Evolutionary conservation across 2,888 invertebrate species (phyloP).

Genomic region (Bombylius discolor): DNA sequence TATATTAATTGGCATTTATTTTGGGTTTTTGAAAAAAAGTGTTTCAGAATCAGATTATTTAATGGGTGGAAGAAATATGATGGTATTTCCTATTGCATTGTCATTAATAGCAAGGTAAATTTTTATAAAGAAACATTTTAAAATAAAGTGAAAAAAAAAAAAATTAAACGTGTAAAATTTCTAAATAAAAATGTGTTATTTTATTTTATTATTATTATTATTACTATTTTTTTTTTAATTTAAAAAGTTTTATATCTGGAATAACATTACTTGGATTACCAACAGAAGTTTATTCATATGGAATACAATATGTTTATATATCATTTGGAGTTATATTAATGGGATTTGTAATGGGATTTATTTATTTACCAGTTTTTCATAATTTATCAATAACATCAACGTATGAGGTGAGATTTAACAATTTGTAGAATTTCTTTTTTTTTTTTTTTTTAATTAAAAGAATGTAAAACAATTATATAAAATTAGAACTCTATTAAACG

Average conservation of each 20-base stretch:
- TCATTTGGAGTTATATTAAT: conserved; percentile 49
- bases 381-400: conserved; percentile 61
- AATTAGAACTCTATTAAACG: too few species aligned
- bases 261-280: conserved; percentile 67
- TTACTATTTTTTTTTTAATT: too few species aligned
- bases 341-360: conserved; percentile 50
- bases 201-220: conserved; percentile 9
- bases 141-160: background rate
- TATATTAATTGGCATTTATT: conserved; percentile 63
- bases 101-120: conserved; percentile 65
- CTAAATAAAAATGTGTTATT: background rate
- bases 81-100: conserved; percentile 62
- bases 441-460: background rate
- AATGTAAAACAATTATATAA: too few species aligned
- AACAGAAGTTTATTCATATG: conserved; percentile 69
- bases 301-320: conserved; percentile 61
- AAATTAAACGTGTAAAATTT: background rate
- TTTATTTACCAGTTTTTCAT: conserved; percentile 64
- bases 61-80: conserved; percentile 69
- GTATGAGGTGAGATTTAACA: conserved; percentile 49
- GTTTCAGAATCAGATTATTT: conserved; percentile 57
- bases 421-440: background rate
- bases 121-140: background rate
- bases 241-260: conserved; percentile 55
- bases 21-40: conserved; percentile 55